Percentiles rank a stretch among this genome's conserved stretches.
phyloP scores from a whole-genome alignment of 1,140 invertebrate genomes.

The Oryzaephilus surinamensis region DNA sequence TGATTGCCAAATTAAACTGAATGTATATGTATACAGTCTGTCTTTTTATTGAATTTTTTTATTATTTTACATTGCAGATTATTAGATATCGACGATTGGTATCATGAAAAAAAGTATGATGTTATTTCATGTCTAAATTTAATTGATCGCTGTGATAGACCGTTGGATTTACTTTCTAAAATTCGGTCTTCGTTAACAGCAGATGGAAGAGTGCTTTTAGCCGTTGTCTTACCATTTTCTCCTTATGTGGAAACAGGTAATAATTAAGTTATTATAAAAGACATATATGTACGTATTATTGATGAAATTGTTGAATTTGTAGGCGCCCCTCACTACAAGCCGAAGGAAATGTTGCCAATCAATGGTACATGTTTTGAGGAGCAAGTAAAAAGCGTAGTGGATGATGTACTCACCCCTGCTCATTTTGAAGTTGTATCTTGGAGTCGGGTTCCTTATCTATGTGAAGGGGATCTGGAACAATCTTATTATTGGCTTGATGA shows the following conservation, averaged over 20 bases:
- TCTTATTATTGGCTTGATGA: constrained; percentile 87
- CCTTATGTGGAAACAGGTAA: constrained; percentile 83
- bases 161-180: constrained; percentile 58
- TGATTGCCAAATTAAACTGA: neutral
- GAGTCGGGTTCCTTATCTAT: constrained; percentile 82
- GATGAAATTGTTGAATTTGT: constrained; percentile 8
- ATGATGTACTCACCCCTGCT: constrained; percentile 55
- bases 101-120: constrained; percentile 51
- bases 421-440: constrained; percentile 67
- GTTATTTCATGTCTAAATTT: constrained; percentile 82
- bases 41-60: neutral
- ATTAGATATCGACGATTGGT: constrained; percentile 67
- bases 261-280: constrained; percentile 10
- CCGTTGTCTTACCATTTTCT: constrained; percentile 77
- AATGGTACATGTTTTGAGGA: constrained; percentile 63
- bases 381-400: constrained; percentile 60
- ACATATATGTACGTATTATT: neutral
- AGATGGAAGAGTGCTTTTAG: constrained; percentile 63
- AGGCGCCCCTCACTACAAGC: constrained; percentile 56
- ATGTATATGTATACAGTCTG: neutral
- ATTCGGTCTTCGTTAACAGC: constrained; percentile 54
- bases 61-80: constrained; percentile 46
- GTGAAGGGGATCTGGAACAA: constrained; percentile 86
- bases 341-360: constrained; percentile 58
- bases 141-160: constrained; percentile 77